Percentiles rank a stretch among this genome's conserved stretches.
phyloP scores from a whole-genome alignment of 1,140 invertebrate genomes.

The Heliconius hewitsoni region DNA sequence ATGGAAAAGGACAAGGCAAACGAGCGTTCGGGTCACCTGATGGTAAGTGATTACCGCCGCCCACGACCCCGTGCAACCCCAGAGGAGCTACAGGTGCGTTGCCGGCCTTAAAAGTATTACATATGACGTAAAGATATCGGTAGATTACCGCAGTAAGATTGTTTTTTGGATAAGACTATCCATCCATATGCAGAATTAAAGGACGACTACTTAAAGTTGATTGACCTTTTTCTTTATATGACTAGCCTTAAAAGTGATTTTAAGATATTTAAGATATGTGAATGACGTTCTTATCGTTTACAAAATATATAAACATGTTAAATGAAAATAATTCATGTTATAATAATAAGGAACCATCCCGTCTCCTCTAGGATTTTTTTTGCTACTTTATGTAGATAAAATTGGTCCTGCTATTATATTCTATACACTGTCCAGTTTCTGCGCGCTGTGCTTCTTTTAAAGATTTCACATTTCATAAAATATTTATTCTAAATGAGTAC shows the following conservation, averaged over 20 bases:
- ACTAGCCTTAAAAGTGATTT: background rate
- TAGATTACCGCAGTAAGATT: background rate
- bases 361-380: background rate
- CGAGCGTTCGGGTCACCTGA: no score
- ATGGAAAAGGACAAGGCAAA: no score
- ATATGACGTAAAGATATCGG: background rate
- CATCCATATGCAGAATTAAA: background rate
- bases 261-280: background rate
- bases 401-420: no score
- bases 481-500: no score
- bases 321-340: background rate
- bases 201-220: constrained; percentile 5
- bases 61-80: no score
- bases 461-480: no score
- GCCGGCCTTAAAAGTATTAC: no score
- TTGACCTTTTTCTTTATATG: background rate
- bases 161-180: background rate
- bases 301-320: background rate
- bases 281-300: background rate
- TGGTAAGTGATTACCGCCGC: no score
- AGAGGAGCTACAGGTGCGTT: no score
- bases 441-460: no score
- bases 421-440: no score
- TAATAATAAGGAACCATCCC: background rate
- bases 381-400: no score